A percentile compares a stretch with the other conserved stretches of the same genome.
Conservation (phyloP, 2,113 vertebrate species). For the Mesitornis unicolor region DNA sequence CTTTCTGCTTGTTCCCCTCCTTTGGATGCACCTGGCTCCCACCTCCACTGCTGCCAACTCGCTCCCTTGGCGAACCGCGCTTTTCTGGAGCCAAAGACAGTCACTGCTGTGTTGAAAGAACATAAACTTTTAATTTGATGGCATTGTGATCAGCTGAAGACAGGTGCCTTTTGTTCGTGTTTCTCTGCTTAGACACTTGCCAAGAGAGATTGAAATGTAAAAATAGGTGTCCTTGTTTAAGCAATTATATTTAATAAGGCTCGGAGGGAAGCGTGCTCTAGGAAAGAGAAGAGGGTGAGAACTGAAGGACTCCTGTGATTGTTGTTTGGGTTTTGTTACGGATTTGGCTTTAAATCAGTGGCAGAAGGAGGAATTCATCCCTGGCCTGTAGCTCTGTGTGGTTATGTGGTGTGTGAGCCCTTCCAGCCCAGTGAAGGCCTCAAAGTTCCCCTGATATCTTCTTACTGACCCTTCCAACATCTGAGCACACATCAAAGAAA, state of each 20-base stretch:
- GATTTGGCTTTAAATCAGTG: neutral
- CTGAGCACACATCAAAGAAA: accelerated
- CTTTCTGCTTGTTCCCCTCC: constrained; percentile 5
- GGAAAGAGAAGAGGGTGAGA: neutral
- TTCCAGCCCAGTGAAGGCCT: neutral
- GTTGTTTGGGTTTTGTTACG: neutral
- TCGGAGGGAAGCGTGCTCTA: neutral
- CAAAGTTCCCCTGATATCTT: accelerated
- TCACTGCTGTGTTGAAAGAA: neutral
- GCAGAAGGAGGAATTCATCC: neutral
- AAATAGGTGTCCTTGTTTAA: constrained; percentile 24
- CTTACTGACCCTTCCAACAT: neutral
- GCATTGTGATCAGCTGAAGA: neutral
- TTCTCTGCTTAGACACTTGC: constrained; percentile 31
- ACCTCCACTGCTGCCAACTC: neutral
- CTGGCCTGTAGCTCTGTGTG: neutral
- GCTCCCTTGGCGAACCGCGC: accelerated
- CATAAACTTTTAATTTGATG: constrained; percentile 6
- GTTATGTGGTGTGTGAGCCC: accelerated
- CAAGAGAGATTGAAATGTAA: neutral
- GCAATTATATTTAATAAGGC: neutral
- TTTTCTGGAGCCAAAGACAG: neutral
- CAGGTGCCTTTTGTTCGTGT: neutral
- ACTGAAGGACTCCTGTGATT: neutral
- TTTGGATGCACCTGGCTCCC: neutral